Base-by-base conservation (phyloP, 2,888 invertebrate species). In the Perizoma affinitatum region DNA sequence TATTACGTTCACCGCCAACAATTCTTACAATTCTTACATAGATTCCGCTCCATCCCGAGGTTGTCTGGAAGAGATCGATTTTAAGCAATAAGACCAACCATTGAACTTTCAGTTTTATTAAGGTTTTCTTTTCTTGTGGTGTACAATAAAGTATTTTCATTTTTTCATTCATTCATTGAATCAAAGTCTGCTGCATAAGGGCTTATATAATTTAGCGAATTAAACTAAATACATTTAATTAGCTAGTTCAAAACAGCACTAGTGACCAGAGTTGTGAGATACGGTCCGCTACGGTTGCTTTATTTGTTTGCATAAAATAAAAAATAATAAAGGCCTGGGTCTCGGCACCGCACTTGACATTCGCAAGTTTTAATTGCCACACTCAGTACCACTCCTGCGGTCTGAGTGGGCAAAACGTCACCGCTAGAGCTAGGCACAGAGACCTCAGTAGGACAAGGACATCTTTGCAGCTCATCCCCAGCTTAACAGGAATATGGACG, bases 301-400 rank as follows among this genome's bases (percentile, higher is more conserved):
- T 79, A 80, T 82, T 81, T 82, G 76, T 83, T 76, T 66, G 73
- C 74, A 74, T 75, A 80, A 79, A 86, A 83, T 83, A 83, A 84
- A 87, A 85, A 86, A 87, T 82, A 84, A 79, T 75, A 83, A 86
- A 83, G 77, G 75, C 75, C 74, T 71, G 74, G 77, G 54, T 63
- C 53, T 82, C 82, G 41, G 79, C 74, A 78, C 74, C 75, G 76
- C 82, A 80, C 89, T 90, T 89, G 90, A 90, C 91, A 90, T 90
- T 90, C 85, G 88, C 87, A 90, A 90, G 87, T 91, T 91, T 90
- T 91, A 91, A 91, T 91, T 91, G 91, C 90, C 82, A 80, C 86
- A 84, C 90, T 89, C 83, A 76, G 83, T 79, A 76, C 76, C 79
- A 74, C 83, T 83, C 78, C 70, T 76, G 87, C 80, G 88, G 85